Percentiles rank a stretch among this genome's conserved stretches.
These are phyloP conservation scores for Cyanistes caeruleus DNA, from an alignment of 2,113 vertebrate species.

Conservation along the genomic window DNA sequence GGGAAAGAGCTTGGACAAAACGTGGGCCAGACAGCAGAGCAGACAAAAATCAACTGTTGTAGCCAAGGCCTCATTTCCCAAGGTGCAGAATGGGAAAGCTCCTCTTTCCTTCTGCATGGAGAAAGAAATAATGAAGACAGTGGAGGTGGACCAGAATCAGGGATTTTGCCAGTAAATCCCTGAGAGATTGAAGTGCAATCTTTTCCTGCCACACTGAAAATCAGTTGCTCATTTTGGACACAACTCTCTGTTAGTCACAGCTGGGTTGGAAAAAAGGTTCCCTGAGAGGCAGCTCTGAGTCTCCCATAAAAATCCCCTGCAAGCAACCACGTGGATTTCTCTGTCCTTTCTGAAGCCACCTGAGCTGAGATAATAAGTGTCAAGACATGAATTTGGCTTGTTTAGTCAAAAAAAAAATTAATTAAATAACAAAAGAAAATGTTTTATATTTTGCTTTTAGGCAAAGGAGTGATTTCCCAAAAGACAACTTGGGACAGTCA, in stretches of 20 bases:
- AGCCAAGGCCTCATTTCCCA: background rate
- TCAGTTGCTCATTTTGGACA: background rate
- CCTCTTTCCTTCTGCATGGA: background rate
- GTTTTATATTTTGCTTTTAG: background rate
- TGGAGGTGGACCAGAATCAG: background rate
- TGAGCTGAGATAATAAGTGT: background rate
- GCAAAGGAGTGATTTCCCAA: background rate
- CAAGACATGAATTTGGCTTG: background rate
- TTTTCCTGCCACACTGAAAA: background rate
- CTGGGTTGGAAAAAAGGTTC: background rate
- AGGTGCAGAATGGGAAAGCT: background rate
- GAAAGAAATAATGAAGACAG: background rate
- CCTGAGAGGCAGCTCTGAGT: accelerated
- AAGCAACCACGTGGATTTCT: background rate
- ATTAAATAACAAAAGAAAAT: background rate
- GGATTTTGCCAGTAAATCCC: background rate
- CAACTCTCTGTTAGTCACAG: background rate
- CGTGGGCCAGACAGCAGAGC: background rate
- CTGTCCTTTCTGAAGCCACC: background rate
- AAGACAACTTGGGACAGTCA: background rate
- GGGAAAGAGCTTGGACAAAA: background rate
- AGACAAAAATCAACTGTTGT: background rate
- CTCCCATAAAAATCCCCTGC: background rate
- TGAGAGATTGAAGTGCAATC: background rate
- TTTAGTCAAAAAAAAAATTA: background rate